A percentile compares a stretch with the other conserved stretches of the same genome.
Conservation (phyloP, 2,797 vertebrate genomes). For the Rhinogobio ventralis region DNA sequence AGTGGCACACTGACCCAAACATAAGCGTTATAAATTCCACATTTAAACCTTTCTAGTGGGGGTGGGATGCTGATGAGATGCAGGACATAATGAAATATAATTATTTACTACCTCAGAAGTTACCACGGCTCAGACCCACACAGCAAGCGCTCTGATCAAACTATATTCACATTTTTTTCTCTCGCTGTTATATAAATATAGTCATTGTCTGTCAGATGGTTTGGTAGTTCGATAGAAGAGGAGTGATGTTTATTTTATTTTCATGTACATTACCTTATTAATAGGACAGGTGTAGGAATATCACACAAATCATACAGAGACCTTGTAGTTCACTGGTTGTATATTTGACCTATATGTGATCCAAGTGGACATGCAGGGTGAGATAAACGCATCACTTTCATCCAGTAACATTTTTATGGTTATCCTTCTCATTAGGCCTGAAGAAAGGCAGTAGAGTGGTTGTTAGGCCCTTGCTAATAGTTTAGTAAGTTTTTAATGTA, state of each 20-base stretch:
- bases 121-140: slow-evolving; percentile 41
- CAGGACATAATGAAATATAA: slow-evolving; percentile 4
- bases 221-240: neutral
- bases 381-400: slow-evolving; percentile 10
- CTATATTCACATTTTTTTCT: neutral
- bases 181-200: neutral
- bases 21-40: slow-evolving; percentile 22
- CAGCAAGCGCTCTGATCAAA: slow-evolving; percentile 25
- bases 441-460: slow-evolving; percentile 9
- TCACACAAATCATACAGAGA: neutral
- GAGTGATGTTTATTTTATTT: neutral
- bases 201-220: neutral
- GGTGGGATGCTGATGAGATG: neutral
- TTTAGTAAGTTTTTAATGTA: neutral
- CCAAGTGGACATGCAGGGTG: neutral
- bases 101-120: slow-evolving; percentile 48
- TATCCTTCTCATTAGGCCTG: neutral
- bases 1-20: slow-evolving; percentile 12
- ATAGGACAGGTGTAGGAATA: neutral
- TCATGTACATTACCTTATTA: slow-evolving; percentile 5
- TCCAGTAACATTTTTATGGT: neutral
- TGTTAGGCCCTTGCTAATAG: neutral
- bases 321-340: neutral
- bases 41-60: slow-evolving; percentile 14
- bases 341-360: neutral